Percentiles rank a stretch among this genome's conserved stretches.
Evolutionary conservation across 2,888 invertebrate genomes (phyloP).

Genomic region (Nomada ferruginata): DNA sequence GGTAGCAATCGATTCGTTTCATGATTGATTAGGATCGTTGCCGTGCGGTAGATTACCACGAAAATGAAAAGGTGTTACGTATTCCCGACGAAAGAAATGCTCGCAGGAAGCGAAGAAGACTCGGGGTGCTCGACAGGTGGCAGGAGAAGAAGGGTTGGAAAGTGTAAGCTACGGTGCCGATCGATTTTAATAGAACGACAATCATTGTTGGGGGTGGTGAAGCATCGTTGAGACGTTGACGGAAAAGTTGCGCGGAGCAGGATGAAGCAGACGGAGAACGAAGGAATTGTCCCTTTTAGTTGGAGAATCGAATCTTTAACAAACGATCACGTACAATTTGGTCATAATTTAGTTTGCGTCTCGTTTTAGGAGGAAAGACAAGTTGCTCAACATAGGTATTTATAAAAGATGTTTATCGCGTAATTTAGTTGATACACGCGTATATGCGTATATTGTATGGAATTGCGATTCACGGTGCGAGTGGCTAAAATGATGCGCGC

Average conservation of each 20-base stretch:
- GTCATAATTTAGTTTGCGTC: conserved; percentile 62
- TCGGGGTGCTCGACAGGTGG: not conserved
- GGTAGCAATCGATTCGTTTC: too few relatives aligned
- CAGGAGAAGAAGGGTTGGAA: not conserved
- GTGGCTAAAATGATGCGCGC: conserved; percentile 8
- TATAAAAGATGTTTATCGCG: conserved; percentile 46
- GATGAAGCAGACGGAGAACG: not conserved
- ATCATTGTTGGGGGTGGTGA: conserved; percentile 53
- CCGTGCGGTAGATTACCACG: not conserved
- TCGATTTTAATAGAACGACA: conserved; percentile 65
- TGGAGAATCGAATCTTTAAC: conserved; percentile 37
- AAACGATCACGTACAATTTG: conserved; percentile 47
- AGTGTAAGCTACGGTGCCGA: conserved; percentile 25
- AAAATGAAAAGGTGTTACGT: not conserved
- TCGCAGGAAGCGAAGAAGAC: not conserved
- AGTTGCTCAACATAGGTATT: conserved; percentile 79
- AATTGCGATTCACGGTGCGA: conserved; percentile 41
- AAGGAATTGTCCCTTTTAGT: conserved; percentile 28
- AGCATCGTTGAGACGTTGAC: conserved; percentile 24
- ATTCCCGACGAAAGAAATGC: conserved; percentile 1
- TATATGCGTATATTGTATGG: conserved; percentile 9
- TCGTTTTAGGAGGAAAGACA: conserved; percentile 63
- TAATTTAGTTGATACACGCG: conserved; percentile 33
- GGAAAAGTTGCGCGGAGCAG: not conserved
- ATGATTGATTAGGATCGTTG: not conserved